Conservation (phyloP, 1,140 invertebrate genomes). For the Solenopsis fugax region DNA sequence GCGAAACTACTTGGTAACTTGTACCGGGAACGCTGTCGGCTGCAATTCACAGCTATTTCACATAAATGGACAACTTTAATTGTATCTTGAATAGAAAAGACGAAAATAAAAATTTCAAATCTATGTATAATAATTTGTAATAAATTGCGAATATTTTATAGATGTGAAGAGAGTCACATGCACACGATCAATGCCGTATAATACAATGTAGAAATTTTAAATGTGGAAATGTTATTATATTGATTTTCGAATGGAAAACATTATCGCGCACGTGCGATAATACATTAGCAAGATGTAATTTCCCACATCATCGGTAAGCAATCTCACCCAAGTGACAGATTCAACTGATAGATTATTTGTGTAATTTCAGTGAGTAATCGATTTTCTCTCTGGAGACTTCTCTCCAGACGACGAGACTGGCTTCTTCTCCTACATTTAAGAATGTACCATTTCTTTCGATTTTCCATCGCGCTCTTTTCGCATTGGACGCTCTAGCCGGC, state of each 20-base stretch:
- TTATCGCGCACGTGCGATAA: not conserved
- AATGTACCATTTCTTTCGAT: not conserved
- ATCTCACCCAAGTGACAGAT: conserved; percentile 32
- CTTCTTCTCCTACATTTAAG: not conserved
- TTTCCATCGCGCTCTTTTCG: not conserved
- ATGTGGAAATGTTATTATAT: no score
- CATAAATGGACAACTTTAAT: not conserved
- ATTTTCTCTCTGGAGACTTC: conserved; percentile 11
- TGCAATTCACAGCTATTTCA: conserved; percentile 18
- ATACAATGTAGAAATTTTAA: no score
- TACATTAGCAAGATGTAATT: conserved; percentile 28
- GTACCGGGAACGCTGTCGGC: not conserved
- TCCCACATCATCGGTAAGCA: conserved; percentile 6
- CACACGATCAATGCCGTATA: conserved; percentile 87
- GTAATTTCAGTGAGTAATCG: conserved; percentile 40
- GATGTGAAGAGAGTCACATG: conserved; percentile 85
- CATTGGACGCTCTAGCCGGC: conserved; percentile 16
- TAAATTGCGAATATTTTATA: conserved; percentile 85
- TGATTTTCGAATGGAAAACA: conserved; percentile 4
- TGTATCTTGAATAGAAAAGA: not conserved
- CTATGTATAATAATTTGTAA: not conserved
- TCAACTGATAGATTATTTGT: conserved; percentile 40
- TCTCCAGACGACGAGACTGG: not conserved
- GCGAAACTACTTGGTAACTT: conserved; percentile 30
- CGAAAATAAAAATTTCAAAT: not conserved